Evolutionary conservation across 2,888 invertebrate species (phyloP).

Genomic region (Agriopis marginaria): DNA sequence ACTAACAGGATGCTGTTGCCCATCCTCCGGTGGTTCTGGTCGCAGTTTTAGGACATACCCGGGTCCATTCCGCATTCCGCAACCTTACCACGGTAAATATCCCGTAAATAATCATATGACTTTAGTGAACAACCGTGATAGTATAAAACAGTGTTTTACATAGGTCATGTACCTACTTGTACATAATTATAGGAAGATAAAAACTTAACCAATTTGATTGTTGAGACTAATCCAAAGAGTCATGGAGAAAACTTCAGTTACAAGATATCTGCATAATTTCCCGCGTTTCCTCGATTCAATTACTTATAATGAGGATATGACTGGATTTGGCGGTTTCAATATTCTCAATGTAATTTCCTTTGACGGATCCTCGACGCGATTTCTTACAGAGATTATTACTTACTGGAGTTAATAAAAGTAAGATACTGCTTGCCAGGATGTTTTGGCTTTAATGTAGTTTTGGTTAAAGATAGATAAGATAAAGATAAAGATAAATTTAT

Average conservation of each 20-base stretch:
- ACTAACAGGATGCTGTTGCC: no score
- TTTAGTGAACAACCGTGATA: no score
- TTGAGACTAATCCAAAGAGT: not conserved
- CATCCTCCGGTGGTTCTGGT: no score
- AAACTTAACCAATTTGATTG: not conserved
- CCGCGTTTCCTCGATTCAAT: slow-evolving; percentile 20
- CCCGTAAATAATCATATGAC: no score
- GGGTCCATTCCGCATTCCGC: no score
- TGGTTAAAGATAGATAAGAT: no score
- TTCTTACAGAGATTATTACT: slow-evolving; percentile 12
- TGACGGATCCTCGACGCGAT: slow-evolving; percentile 11
- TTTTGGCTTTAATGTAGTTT: not conserved
- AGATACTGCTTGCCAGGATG: not conserved
- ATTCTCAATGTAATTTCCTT: slow-evolving; percentile 21
- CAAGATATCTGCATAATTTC: slow-evolving; percentile 13
- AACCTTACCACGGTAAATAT: no score
- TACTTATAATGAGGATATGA: slow-evolving; percentile 4
- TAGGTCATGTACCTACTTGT: no score
- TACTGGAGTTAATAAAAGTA: slow-evolving; percentile 5
- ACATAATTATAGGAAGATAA: no score
- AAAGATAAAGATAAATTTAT: no score
- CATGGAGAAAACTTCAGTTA: not conserved
- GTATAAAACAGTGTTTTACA: no score
- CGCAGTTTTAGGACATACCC: no score
- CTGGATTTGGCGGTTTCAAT: slow-evolving; percentile 14